These are phyloP conservation scores for Delichon dasypus DNA, from an alignment of 2,797 vertebrate genomes.

Conservation along the genomic window DNA sequence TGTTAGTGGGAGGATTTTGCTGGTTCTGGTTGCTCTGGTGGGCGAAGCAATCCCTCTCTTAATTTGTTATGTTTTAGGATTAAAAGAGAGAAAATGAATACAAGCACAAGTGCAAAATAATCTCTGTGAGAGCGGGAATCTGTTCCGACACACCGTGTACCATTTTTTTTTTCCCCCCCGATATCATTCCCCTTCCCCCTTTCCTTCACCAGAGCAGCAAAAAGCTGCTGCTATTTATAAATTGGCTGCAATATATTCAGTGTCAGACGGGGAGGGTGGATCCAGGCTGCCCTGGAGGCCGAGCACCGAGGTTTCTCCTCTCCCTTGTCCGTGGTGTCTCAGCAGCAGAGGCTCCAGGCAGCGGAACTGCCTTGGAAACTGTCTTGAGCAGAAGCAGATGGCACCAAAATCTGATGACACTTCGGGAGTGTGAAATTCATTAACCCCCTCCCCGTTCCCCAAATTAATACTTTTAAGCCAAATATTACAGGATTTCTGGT, in stretches of 20 bases:
- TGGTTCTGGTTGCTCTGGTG: not conserved
- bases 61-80: not conserved
- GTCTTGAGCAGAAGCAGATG: constrained; percentile 46
- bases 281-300: constrained; percentile 1
- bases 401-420: constrained; percentile 39
- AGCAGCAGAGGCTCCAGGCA: not conserved
- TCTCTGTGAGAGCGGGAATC: not conserved
- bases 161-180: not conserved
- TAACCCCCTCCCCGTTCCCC: not conserved
- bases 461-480: constrained; percentile 30
- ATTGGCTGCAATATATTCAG: constrained; percentile 32
- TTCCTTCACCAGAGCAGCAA: not conserved
- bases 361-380: constrained; percentile 4
- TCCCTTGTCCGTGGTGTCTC: not conserved
- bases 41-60: not conserved
- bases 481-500: not conserved
- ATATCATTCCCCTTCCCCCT: not conserved
- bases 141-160: not conserved
- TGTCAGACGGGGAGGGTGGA: not conserved
- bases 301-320: not conserved
- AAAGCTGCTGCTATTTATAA: constrained; percentile 8
- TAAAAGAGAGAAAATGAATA: not conserved
- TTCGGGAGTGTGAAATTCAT: constrained; percentile 40
- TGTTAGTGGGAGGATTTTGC: not conserved
- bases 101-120: not conserved